phyloP scores from a whole-genome alignment of 2,113 vertebrate genomes.

The Perca flavescens region DNA sequence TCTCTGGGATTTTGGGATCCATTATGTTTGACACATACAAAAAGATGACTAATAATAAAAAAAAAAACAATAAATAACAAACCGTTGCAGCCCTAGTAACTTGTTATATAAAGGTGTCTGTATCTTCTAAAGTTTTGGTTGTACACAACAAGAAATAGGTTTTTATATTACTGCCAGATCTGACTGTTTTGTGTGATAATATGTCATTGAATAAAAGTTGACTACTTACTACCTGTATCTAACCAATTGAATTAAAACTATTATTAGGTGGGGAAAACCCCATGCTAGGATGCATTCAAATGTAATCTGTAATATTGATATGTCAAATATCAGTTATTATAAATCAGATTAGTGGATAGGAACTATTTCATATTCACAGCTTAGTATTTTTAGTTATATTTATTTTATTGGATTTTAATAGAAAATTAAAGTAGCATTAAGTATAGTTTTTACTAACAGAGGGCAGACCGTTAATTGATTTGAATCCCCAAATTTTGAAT shows the following conservation, averaged over 20 bases:
- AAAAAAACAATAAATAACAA: background rate
- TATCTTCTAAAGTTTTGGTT: background rate
- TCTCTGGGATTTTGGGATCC: background rate
- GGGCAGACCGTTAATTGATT: background rate
- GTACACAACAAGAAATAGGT: background rate
- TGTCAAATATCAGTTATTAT: background rate
- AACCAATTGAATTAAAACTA: background rate
- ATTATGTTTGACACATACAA: background rate
- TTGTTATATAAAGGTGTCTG: background rate
- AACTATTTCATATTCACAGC: background rate
- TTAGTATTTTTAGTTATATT: background rate
- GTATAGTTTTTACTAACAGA: background rate
- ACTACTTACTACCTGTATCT: background rate
- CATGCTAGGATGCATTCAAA: background rate
- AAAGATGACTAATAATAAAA: background rate
- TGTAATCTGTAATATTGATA: background rate
- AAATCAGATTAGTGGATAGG: background rate
- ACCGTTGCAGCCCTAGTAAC: background rate
- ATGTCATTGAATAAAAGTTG: background rate
- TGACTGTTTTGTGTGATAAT: background rate
- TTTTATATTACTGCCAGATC: background rate
- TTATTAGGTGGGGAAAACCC: background rate
- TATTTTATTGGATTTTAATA: background rate
- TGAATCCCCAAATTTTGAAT: too few relatives aligned
- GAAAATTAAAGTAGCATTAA: background rate